phyloP scores from a whole-genome alignment of 2,113 vertebrate genomes.

The Sula dactylatra region DNA sequence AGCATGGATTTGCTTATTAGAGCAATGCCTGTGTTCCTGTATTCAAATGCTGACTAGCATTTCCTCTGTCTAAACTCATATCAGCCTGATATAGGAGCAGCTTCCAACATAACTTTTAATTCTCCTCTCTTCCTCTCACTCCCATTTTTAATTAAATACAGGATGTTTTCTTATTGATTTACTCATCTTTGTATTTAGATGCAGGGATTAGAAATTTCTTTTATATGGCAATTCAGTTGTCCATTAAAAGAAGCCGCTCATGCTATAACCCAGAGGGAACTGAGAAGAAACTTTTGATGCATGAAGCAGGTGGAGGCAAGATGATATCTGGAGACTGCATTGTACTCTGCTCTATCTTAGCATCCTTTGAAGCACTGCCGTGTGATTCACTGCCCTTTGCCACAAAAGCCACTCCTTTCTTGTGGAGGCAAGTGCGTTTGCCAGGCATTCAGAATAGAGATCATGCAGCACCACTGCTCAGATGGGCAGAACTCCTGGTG shows the following conservation, averaged over 20 bases:
- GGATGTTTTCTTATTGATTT: slow-evolving; percentile 51
- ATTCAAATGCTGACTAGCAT: neutral
- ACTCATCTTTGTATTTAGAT: slow-evolving; percentile 30
- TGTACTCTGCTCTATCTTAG: neutral
- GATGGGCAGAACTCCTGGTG: neutral
- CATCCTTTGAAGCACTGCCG: neutral
- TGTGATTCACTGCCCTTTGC: neutral
- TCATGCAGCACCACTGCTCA: neutral
- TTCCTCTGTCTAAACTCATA: neutral
- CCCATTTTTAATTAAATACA: slow-evolving; percentile 34
- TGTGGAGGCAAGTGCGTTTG: neutral
- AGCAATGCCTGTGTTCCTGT: neutral
- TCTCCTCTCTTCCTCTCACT: neutral
- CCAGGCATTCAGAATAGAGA: neutral
- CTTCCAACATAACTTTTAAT: neutral
- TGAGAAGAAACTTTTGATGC: slow-evolving; percentile 9
- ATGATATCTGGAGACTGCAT: slow-evolving; percentile 8
- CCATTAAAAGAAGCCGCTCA: slow-evolving; percentile 1
- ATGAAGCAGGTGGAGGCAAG: neutral
- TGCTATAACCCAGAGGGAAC: neutral
- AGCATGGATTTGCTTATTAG: neutral
- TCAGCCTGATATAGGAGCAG: neutral
- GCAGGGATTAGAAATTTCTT: slow-evolving; percentile 23
- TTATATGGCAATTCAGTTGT: slow-evolving; percentile 7
- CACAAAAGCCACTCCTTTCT: neutral